These are phyloP conservation scores for Apteryx mantelli DNA, from an alignment of 2,113 vertebrate genomes.

Conservation along the genomic window DNA sequence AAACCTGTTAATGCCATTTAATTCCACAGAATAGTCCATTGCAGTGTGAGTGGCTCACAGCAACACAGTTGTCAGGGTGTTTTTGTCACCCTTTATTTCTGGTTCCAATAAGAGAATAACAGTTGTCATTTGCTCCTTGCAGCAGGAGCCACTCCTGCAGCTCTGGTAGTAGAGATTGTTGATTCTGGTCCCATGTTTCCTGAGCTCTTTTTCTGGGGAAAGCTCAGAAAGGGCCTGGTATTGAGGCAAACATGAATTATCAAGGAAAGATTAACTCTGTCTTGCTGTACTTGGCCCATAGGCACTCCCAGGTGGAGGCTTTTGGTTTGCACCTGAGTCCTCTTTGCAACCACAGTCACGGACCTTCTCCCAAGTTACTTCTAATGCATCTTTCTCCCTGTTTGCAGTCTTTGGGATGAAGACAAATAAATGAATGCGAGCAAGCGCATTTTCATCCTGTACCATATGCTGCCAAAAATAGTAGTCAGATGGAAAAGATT, in stretches of 20 bases:
- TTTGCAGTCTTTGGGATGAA: constrained; percentile 18
- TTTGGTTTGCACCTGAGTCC: neutral
- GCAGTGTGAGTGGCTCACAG: neutral
- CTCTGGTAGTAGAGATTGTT: neutral
- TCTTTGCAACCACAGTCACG: neutral
- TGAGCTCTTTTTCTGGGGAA: neutral
- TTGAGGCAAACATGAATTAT: neutral
- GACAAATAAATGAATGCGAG: constrained; percentile 41
- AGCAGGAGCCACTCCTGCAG: neutral
- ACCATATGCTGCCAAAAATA: constrained; percentile 64
- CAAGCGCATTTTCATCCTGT: constrained; percentile 33
- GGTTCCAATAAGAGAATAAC: neutral
- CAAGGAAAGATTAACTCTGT: neutral
- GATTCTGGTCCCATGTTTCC: neutral
- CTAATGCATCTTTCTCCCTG: neutral
- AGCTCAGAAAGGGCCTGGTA: neutral
- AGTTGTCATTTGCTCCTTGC: neutral
- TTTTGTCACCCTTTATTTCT: neutral
- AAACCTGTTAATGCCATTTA: neutral
- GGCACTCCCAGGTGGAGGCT: neutral
- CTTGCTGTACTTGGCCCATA: neutral
- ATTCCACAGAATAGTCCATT: neutral
- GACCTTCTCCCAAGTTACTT: neutral
- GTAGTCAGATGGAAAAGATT: constrained; percentile 73
- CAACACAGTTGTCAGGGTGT: neutral